Conservation (phyloP, 1,140 invertebrate species). For the Triops cancriformis region DNA sequence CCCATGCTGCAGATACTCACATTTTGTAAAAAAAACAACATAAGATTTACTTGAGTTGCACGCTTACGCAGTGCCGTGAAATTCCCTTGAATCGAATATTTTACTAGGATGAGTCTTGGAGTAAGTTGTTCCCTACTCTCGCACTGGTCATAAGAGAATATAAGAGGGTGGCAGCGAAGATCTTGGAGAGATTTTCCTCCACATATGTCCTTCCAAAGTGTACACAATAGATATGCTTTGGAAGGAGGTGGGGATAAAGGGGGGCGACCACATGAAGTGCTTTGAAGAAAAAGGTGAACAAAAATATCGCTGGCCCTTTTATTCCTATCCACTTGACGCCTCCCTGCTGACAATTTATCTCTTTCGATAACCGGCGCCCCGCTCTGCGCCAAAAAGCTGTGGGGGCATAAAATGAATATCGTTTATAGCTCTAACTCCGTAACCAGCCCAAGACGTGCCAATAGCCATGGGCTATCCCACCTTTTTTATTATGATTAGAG, state of each 20-base stretch:
- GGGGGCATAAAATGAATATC: constrained; percentile 10
- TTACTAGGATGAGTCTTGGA: no score
- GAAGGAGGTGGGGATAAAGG: neutral
- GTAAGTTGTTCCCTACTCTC: no score
- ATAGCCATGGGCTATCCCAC: neutral
- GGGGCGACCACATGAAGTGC: neutral
- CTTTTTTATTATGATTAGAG: constrained; percentile 14
- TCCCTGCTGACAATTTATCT: constrained; percentile 13
- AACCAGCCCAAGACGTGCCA: neutral
- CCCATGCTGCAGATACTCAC: no score
- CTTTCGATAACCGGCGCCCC: constrained; percentile 11
- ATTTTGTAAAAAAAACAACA: no score
- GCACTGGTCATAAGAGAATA: no score
- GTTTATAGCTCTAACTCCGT: constrained; percentile 5
- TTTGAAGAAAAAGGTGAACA: neutral
- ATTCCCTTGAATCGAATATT: no score
- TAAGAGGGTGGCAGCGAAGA: no score
- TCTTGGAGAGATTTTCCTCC: no score
- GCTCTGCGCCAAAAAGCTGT: neutral
- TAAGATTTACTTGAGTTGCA: no score
- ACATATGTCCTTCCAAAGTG: constrained; percentile 1
- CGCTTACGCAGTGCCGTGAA: no score
- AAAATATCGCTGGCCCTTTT: constrained; percentile 1
- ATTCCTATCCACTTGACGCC: constrained; percentile 9
- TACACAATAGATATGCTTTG: neutral